Evolutionary conservation across 2,797 vertebrate genomes (phyloP).

Genomic region (Cyclura pinguis): DNA sequence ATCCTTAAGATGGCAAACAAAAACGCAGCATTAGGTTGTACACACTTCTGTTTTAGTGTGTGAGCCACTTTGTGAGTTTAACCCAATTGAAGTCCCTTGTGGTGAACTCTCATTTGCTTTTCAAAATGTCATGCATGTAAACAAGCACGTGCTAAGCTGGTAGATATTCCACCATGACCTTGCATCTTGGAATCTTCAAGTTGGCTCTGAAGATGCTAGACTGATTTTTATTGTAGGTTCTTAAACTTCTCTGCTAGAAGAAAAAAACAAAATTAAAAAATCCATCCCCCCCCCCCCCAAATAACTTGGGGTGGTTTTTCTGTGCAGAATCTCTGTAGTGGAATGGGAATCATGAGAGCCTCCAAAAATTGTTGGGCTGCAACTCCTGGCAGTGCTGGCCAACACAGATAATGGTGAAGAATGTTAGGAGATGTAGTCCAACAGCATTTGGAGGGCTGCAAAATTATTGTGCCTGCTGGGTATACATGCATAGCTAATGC

Average conservation of each 20-base stretch:
- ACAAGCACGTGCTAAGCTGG: not conserved
- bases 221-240: not conserved
- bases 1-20: not conserved
- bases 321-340: not conserved
- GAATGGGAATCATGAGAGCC: too few relatives aligned
- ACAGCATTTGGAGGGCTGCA: too few relatives aligned
- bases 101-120: not conserved
- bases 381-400: too few relatives aligned
- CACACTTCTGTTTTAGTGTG: constrained; percentile 17
- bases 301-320: not conserved
- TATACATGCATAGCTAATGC: not conserved
- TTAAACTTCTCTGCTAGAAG: constrained; percentile 4
- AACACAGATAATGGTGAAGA: too few relatives aligned
- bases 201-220: not conserved
- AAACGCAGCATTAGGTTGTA: constrained; percentile 11
- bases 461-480: not conserved
- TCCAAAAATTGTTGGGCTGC: too few relatives aligned
- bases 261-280: not conserved
- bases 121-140: constrained; percentile 1
- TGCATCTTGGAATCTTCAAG: not conserved
- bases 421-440: too few relatives aligned
- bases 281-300: not conserved
- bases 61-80: not conserved
- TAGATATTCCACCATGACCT: not conserved
- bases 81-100: not conserved